phyloP scores from a whole-genome alignment of 2,113 vertebrate genomes.

The Pseudopodoces humilis region DNA sequence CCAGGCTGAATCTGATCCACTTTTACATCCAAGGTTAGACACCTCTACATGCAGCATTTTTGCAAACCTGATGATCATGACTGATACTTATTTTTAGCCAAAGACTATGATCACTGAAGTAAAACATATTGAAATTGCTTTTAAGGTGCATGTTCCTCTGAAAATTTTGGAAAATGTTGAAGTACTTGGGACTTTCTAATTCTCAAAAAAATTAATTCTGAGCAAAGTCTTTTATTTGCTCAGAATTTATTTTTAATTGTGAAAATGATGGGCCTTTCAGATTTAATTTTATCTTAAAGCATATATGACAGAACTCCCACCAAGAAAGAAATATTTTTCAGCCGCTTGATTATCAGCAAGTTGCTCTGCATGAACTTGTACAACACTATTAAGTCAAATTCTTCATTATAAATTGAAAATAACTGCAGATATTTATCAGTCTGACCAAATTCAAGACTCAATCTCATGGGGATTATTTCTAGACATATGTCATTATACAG shows the following conservation, averaged over 20 bases:
- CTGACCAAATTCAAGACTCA: background rate
- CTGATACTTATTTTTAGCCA: background rate
- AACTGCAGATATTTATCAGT: constrained; percentile 52
- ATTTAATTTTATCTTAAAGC: background rate
- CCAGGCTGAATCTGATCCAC: background rate
- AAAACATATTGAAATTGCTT: background rate
- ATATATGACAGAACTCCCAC: background rate
- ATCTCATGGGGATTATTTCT: background rate
- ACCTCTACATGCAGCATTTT: background rate
- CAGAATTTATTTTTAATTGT: background rate
- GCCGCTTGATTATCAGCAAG: constrained; percentile 6
- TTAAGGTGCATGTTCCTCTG: background rate
- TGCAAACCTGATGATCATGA: background rate
- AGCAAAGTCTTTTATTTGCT: background rate
- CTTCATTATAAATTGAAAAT: constrained; percentile 55
- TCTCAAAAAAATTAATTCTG: background rate
- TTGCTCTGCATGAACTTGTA: constrained; percentile 50
- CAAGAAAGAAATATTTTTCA: background rate
- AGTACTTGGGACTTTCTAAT: background rate
- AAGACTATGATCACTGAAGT: background rate
- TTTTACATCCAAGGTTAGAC: background rate
- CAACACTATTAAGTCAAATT: constrained; percentile 19
- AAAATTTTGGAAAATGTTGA: background rate
- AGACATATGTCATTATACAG: background rate
- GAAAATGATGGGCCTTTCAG: background rate